Percentiles rank a stretch among this genome's conserved stretches.
These are phyloP conservation scores for Triplophysa tibetana DNA, from an alignment of 2,113 vertebrate species.

Conservation along the genomic window DNA sequence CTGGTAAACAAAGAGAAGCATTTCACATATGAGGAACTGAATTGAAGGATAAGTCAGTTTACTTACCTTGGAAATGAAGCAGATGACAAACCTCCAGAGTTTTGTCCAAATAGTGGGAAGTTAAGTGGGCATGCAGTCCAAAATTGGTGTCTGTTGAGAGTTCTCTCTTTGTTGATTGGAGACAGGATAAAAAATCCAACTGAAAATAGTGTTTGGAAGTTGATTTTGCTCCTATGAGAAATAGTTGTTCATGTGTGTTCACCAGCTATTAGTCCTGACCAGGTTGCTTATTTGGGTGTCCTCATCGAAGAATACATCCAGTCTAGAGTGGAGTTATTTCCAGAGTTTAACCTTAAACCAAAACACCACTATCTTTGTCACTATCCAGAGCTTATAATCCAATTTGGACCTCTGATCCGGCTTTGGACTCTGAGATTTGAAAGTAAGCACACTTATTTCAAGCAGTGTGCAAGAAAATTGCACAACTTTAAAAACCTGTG, in stretches of 20 bases:
- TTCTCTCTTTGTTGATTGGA: slow-evolving; percentile 8
- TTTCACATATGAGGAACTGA: slow-evolving; percentile 8
- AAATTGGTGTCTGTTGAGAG: slow-evolving; percentile 35
- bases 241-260: slow-evolving; percentile 28
- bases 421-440: no score
- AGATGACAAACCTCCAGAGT: slow-evolving; percentile 32
- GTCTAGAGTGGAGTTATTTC: slow-evolving; percentile 36
- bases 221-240: slow-evolving; percentile 23
- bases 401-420: no score
- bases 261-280: slow-evolving; percentile 29
- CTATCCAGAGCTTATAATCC: slow-evolving; percentile 43
- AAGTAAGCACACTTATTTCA: no score
- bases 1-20: slow-evolving; percentile 9
- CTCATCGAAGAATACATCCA: slow-evolving; percentile 52
- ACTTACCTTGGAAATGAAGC: slow-evolving; percentile 34
- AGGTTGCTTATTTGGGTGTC: slow-evolving; percentile 44
- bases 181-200: slow-evolving; percentile 18
- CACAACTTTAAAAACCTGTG: slow-evolving; percentile 57
- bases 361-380: slow-evolving; percentile 46
- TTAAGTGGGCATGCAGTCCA: slow-evolving; percentile 43
- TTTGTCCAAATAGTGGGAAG: slow-evolving; percentile 23
- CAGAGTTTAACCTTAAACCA: slow-evolving; percentile 23
- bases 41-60: slow-evolving; percentile 9
- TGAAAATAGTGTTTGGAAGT: not conserved
- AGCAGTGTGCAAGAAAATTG: slow-evolving; percentile 9